phyloP scores from a whole-genome alignment of 2,113 vertebrate species.

The Synodontis membranacea region DNA sequence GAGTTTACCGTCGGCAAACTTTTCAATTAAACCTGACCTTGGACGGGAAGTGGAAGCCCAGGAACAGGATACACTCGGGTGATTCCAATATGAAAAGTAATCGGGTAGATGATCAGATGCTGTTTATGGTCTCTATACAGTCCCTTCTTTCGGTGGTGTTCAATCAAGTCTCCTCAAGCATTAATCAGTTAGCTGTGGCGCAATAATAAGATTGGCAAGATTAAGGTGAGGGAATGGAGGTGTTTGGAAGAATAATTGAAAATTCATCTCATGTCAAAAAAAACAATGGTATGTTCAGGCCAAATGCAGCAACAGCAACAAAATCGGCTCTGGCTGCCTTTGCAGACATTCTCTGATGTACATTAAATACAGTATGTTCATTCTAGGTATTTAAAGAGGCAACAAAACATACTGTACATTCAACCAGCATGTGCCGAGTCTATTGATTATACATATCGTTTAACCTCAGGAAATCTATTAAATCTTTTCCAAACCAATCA shows the following conservation, averaged over 20 bases:
- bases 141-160: background rate
- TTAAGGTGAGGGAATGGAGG: background rate
- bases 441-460: too few relatives aligned
- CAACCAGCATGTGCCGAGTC: too few relatives aligned
- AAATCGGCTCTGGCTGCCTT: too few relatives aligned
- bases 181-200: conserved; percentile 7
- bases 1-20: conserved; percentile 47
- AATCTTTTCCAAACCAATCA: too few relatives aligned
- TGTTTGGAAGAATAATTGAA: background rate
- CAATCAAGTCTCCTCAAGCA: background rate
- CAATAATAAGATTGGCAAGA: background rate
- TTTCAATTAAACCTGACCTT: conserved; percentile 65
- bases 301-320: too few relatives aligned
- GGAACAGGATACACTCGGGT: background rate
- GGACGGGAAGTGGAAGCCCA: conserved; percentile 33
- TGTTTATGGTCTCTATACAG: conserved; percentile 24
- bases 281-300: too few relatives aligned
- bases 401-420: too few relatives aligned
- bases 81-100: conserved; percentile 30
- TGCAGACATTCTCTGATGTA: too few relatives aligned
- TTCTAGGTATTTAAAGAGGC: too few relatives aligned
- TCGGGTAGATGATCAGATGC: conserved; percentile 8
- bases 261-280: background rate
- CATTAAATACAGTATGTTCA: too few relatives aligned
- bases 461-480: too few relatives aligned